Percentiles rank a stretch among this genome's conserved stretches.
These are phyloP conservation scores for Cosmia trapezina DNA, from an alignment of 2,888 invertebrate species.

Conservation along the genomic window DNA sequence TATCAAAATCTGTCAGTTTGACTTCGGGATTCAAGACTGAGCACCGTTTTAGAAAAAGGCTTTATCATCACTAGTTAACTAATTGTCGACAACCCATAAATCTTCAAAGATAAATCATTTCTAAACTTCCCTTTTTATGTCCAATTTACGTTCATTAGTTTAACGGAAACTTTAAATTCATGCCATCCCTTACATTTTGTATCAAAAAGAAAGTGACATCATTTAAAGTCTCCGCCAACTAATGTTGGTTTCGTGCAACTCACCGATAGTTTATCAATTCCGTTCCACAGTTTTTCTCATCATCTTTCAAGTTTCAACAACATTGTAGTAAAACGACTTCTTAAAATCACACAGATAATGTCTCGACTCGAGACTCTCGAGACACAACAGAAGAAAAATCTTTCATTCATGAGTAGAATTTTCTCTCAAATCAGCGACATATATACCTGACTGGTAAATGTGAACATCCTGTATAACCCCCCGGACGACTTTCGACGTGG, in stretches of 20 bases:
- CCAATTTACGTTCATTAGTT: no score
- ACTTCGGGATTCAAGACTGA: background rate
- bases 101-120: background rate
- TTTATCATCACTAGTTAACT: no score
- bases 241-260: no score
- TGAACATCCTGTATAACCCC: conserved; percentile 68
- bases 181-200: no score
- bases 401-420: conserved; percentile 50
- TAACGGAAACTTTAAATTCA: no score
- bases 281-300: background rate
- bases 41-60: background rate
- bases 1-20: background rate
- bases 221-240: no score
- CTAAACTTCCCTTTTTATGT: background rate
- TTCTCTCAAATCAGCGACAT: conserved; percentile 45
- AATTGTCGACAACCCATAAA: background rate
- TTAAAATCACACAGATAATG: background rate
- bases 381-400: conserved; percentile 33
- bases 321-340: background rate
- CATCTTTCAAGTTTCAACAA: background rate
- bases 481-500: conserved; percentile 67
- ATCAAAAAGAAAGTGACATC: no score
- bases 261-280: no score
- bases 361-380: no score
- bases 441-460: conserved; percentile 40